phyloP scores from a whole-genome alignment of 2,888 invertebrate genomes.

The Andrena chrysosceles region DNA sequence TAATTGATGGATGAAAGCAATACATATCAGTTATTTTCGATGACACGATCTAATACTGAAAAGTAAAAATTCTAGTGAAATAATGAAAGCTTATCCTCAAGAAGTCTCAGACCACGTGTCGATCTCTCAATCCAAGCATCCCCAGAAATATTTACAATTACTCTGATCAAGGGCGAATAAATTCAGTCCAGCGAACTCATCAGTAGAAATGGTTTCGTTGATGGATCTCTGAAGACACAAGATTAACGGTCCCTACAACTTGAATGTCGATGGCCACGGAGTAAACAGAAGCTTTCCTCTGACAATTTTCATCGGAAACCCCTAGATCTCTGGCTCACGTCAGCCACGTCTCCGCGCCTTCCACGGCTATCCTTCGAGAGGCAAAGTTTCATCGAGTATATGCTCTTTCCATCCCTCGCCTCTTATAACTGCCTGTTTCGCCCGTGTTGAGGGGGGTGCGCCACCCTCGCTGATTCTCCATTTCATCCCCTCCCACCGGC shows the following conservation, averaged over 20 bases:
- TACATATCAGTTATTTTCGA: too few relatives aligned
- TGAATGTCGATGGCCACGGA: slow-evolving; percentile 43
- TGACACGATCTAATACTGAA: background rate
- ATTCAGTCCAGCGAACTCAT: slow-evolving; percentile 1
- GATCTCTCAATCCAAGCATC: slow-evolving; percentile 23
- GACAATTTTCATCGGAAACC: slow-evolving; percentile 56
- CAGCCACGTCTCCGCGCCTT: slow-evolving; percentile 17
- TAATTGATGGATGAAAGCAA: too few relatives aligned
- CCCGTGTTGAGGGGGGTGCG: background rate
- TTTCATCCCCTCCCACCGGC: background rate
- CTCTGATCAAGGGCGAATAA: slow-evolving; percentile 48
- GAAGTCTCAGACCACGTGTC: slow-evolving; percentile 7
- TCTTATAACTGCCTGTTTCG: slow-evolving; percentile 22
- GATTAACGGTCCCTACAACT: slow-evolving; percentile 60
- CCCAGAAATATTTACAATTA: slow-evolving; percentile 54
- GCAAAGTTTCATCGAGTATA: slow-evolving; percentile 58
- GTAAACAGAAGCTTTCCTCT: slow-evolving; percentile 56
- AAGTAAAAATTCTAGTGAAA: background rate
- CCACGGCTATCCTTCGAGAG: background rate
- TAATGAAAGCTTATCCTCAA: background rate
- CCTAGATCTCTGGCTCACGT: slow-evolving; percentile 24
- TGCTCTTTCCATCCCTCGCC: slow-evolving; percentile 33
- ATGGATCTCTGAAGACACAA: slow-evolving; percentile 59
- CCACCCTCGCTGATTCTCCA: slow-evolving; percentile 5
- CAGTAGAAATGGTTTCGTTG: slow-evolving; percentile 58